These are phyloP conservation scores for Drosophila pandora DNA, from an alignment of 1,140 invertebrate genomes.

Conservation along the genomic window DNA sequence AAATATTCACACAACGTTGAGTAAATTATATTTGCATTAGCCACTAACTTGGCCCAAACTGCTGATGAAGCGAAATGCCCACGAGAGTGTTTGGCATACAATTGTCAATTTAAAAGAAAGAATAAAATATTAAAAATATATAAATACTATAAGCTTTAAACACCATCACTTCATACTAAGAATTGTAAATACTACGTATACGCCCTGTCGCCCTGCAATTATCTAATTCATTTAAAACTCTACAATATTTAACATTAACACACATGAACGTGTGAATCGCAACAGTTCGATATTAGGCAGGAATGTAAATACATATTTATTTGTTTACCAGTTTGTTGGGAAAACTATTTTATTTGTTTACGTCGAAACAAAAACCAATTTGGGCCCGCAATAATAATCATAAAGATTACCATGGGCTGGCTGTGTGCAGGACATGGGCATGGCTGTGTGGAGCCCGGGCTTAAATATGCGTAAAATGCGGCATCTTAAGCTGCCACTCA, in stretches of 20 bases:
- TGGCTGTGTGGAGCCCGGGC: not conserved
- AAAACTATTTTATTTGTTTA: conserved; percentile 67
- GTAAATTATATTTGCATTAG: conserved; percentile 53
- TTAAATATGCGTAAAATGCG: conserved; percentile 62
- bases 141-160: too few species aligned
- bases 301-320: conserved; percentile 60
- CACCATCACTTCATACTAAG: not conserved
- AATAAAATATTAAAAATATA: not conserved
- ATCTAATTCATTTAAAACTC: conserved; percentile 29
- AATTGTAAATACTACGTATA: conserved; percentile 34
- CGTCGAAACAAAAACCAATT: conserved; percentile 57
- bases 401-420: conserved; percentile 27
- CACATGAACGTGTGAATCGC: not conserved
- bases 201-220: conserved; percentile 14
- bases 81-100: conserved; percentile 6
- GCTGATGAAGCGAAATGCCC: conserved; percentile 34
- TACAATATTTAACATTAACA: conserved; percentile 20
- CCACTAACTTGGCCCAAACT: conserved; percentile 42
- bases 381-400: conserved; percentile 54
- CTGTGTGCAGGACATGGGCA: not conserved
- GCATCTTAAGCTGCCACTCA: conserved; percentile 48
- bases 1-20: conserved; percentile 41
- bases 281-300: not conserved
- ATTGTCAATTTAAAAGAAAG: conserved; percentile 1
- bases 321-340: conserved; percentile 65